Evolutionary conservation across 2,113 vertebrate species (phyloP).

Genomic region (Eublepharis macularius): DNA sequence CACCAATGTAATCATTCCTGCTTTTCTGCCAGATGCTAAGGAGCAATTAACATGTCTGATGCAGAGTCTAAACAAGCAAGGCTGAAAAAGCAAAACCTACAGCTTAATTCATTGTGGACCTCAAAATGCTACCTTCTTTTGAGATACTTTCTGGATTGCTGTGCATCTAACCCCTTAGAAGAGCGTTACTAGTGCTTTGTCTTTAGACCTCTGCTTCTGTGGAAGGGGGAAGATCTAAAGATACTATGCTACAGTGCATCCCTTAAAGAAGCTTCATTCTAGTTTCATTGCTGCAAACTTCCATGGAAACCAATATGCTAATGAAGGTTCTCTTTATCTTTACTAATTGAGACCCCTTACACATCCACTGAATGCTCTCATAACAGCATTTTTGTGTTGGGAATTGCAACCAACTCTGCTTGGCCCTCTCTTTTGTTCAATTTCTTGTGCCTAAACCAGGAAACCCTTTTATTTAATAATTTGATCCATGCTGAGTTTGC

Average conservation of each 20-base stretch:
- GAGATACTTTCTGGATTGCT: neutral
- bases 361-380: neutral
- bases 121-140: neutral
- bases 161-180: neutral
- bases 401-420: neutral
- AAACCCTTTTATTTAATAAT: neutral
- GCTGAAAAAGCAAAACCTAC: neutral
- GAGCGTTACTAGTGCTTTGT: neutral
- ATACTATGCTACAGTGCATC: neutral
- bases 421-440: neutral
- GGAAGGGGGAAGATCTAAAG: neutral
- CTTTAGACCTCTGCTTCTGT: neutral
- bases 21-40: neutral
- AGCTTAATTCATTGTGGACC: neutral
- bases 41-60: neutral
- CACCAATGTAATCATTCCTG: neutral
- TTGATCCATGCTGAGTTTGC: neutral
- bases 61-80: neutral
- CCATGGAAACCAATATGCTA: conserved; percentile 7
- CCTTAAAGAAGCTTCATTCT: neutral
- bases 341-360: neutral
- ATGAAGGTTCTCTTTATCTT: conserved; percentile 13
- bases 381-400: neutral
- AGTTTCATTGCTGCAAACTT: neutral
- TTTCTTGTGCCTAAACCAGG: neutral